phyloP scores from a whole-genome alignment of 2,113 vertebrate genomes.

The Tenrec ecaudatus region DNA sequence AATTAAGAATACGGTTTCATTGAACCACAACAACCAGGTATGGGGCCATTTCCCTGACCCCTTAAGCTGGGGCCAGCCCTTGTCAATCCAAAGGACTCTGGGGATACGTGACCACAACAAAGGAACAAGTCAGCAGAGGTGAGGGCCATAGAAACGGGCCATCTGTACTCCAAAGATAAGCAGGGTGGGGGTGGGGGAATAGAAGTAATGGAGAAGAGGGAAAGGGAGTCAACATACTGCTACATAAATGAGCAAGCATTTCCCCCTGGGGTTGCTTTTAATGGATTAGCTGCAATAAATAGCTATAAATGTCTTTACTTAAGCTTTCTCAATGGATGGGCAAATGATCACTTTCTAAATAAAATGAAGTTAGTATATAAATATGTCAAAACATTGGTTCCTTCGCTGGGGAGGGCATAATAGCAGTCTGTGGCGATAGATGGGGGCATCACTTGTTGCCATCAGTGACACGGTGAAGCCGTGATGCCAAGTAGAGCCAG shows the following conservation, averaged over 20 bases:
- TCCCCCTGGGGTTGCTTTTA: neutral
- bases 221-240: neutral
- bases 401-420: neutral
- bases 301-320: slow-evolving; percentile 1
- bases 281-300: neutral
- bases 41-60: neutral
- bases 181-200: neutral
- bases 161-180: neutral
- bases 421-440: neutral
- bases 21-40: neutral
- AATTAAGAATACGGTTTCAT: slow-evolving; percentile 52
- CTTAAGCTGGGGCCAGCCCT: neutral
- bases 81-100: neutral
- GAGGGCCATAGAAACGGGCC: neutral
- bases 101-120: slow-evolving; percentile 43
- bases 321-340: neutral
- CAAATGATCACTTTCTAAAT: slow-evolving; percentile 26
- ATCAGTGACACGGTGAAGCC: neutral
- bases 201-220: neutral
- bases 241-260: neutral
- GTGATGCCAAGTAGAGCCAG: neutral
- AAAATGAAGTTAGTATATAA: neutral
- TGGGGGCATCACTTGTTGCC: neutral
- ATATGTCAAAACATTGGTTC: slow-evolving; percentile 4
- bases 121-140: slow-evolving; percentile 12